phyloP scores from a whole-genome alignment of 2,888 invertebrate species.

The Chrysolina haemoptera region DNA sequence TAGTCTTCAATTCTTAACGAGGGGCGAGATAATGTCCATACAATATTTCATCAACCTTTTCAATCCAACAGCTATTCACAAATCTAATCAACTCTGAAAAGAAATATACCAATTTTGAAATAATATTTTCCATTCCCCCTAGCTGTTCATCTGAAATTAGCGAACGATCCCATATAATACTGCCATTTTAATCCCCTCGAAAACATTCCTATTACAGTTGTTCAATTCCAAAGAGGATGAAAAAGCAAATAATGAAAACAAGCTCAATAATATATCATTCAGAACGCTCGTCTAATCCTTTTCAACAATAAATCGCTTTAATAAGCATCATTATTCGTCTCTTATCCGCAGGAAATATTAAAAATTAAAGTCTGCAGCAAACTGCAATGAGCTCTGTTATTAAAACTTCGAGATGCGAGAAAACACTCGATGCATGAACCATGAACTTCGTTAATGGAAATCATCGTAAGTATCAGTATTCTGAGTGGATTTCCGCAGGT shows the following conservation, averaged over 20 bases:
- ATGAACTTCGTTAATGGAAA: background rate
- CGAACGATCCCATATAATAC: background rate
- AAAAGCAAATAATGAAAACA: constrained; percentile 13
- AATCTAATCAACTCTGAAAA: constrained; percentile 9
- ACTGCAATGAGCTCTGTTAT: constrained; percentile 16
- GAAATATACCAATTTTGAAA: background rate
- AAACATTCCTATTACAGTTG: constrained; percentile 10
- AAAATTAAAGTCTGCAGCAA: constrained; percentile 28
- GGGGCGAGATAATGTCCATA: background rate
- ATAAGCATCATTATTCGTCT: constrained; percentile 14
- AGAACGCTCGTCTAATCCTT: constrained; percentile 24
- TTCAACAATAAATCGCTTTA: constrained; percentile 24
- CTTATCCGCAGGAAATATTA: constrained; percentile 31
- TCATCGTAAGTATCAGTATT: constrained; percentile 3
- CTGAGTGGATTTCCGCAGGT: background rate
- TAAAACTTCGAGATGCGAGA: constrained; percentile 9
- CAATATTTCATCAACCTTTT: too few species aligned
- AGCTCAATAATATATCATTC: constrained; percentile 24
- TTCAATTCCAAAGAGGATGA: constrained; percentile 9
- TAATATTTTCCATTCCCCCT: background rate
- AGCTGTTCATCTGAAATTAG: background rate
- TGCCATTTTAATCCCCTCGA: background rate
- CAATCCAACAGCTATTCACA: background rate
- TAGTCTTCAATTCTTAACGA: background rate
- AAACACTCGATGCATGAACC: constrained; percentile 20